A percentile compares a stretch with the other conserved stretches of the same genome.
These are phyloP conservation scores for Sardina pilchardus DNA, from an alignment of 2,113 vertebrate species.

Conservation along the genomic window DNA sequence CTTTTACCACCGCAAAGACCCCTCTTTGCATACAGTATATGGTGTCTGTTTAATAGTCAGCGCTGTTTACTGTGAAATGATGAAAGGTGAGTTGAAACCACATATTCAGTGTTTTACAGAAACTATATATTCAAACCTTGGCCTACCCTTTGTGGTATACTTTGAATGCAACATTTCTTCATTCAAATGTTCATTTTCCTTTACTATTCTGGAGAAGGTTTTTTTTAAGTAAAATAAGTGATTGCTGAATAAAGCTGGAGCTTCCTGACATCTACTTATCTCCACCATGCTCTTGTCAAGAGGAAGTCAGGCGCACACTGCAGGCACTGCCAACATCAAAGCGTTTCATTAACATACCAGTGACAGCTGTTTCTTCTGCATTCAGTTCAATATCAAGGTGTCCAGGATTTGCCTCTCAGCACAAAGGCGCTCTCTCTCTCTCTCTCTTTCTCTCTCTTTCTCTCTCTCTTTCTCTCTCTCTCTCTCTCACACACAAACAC, in stretches of 20 bases:
- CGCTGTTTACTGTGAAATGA: not conserved
- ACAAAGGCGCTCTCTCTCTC: not conserved
- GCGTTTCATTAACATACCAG: slow-evolving; percentile 29
- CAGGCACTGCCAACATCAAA: slow-evolving; percentile 37
- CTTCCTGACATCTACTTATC: not conserved
- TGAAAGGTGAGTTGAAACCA: not conserved
- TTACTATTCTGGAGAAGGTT: not conserved
- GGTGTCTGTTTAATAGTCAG: not conserved
- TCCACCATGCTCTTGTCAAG: not conserved
- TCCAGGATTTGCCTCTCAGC: slow-evolving; percentile 16
- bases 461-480: too few species aligned
- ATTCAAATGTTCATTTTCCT: not conserved
- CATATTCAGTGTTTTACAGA: not conserved
- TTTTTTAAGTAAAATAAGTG: not conserved
- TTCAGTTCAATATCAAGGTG: slow-evolving; percentile 44
- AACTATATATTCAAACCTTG: not conserved
- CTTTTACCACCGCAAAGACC: not conserved
- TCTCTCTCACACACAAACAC: not conserved
- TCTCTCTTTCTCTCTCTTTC: too few species aligned
- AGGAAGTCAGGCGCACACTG: slow-evolving; percentile 13
- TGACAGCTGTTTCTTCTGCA: slow-evolving; percentile 41
- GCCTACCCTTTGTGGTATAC: not conserved
- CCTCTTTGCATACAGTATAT: not conserved
- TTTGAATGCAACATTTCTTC: not conserved
- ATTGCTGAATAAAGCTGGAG: not conserved